Percentiles rank a stretch among this genome's conserved stretches.
Evolutionary conservation across 1,140 invertebrate genomes (phyloP).

Genomic region (Telenomus remus): DNA sequence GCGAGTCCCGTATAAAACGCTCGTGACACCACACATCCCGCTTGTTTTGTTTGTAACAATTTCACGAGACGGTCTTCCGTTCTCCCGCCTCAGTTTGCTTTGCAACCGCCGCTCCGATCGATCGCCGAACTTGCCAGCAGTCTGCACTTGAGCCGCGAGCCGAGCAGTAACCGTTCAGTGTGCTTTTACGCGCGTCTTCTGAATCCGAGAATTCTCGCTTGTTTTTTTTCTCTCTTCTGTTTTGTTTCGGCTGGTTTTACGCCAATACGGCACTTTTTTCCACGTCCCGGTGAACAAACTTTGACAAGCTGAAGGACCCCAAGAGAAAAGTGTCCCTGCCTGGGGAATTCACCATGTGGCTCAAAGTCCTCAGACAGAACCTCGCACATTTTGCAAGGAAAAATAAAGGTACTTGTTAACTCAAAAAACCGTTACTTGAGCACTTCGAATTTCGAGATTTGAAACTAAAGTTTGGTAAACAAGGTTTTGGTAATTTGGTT

Average conservation of each 20-base stretch:
- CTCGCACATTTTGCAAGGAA: conserved; percentile 67
- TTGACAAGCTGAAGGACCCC: conserved; percentile 36
- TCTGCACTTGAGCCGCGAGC: conserved; percentile 1
- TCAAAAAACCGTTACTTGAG: neutral
- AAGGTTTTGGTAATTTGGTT: too few species aligned
- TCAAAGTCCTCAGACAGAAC: conserved; percentile 70
- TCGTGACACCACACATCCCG: conserved; percentile 52
- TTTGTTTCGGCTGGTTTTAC: too few species aligned
- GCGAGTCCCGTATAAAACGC: conserved; percentile 64
- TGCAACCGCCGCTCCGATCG: conserved; percentile 51
- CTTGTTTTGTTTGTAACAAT: conserved; percentile 60
- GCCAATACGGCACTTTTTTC: too few species aligned
- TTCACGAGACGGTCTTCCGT: conserved; percentile 50
- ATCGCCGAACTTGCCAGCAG: conserved; percentile 31
- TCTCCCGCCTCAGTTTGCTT: conserved; percentile 47
- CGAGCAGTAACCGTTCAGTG: neutral
- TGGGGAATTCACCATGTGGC: conserved; percentile 66
- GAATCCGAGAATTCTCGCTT: too few species aligned
- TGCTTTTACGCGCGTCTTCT: neutral
- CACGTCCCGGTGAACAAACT: conserved; percentile 26
- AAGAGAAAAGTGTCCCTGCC: conserved; percentile 15
- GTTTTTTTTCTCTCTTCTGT: too few species aligned
- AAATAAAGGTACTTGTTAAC: conserved; percentile 65
- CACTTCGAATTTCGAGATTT: too few species aligned
- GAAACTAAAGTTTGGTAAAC: too few species aligned